Base-by-base conservation (phyloP, 2,113 vertebrate species). In the Argyrosomus japonicus region DNA sequence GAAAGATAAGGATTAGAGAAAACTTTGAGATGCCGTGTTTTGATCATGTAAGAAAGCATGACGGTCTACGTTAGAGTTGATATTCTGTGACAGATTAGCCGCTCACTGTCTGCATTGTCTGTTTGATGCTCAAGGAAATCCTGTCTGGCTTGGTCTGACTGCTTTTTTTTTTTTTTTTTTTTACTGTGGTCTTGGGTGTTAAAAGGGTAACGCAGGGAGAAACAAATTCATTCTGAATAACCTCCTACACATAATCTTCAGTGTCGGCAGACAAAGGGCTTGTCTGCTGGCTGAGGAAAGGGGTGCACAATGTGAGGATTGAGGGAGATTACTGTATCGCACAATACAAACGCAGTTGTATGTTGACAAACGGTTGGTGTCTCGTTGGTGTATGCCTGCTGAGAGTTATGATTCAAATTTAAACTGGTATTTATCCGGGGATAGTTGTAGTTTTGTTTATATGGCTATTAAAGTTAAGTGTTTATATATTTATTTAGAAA, bases 361-460 rank as follows among this genome's bases (percentile, higher is more conserved):
- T 78, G 18, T 74, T 68, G 10, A 70, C 27, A 71, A 40, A 48
- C 12, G 13, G 13, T 7, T 27, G 74, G 70, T 81, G 21, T 32
- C 12, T 67, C 48, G 74, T 83, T 50, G 63, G 64, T 58, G 73
- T 63, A 15, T 73, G 70, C 45, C 61, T 3, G 18, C 25, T 76
- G 57, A 43, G 23, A 69, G 36, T 67, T 73, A 23, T 45, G 71
- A 79, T 87, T 81, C 76, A 85, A 75, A 75, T 79, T 79, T 36
- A 75, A 78, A 82, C 73, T 40, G 36, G 14, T 61, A 27, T 70
- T 65, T 36, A 77, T 83, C 65, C 25, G 40, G 32, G 15, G 21
- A 68, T 73, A 36, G 69, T 71, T 87, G 72, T 63, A 78, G 84
- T 87, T 84, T 57, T 86, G 77, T 88, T 83, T 85, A 53, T 75